Conservation (phyloP, 2,113 vertebrate species). For the Heptranchias perlo region DNA sequence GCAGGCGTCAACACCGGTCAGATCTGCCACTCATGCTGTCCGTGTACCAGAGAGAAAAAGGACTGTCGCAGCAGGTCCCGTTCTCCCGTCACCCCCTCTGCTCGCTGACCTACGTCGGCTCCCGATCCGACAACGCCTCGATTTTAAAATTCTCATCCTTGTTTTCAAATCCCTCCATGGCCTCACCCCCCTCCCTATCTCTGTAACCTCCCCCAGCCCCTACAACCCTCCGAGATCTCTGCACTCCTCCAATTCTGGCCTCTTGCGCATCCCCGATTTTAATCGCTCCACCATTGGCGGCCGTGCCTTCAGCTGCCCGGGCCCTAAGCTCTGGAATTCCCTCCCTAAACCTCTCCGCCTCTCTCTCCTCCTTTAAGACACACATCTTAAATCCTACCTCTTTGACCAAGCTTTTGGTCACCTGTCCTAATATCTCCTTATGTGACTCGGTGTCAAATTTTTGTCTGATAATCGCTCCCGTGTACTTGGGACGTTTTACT, state of each 20-base stretch:
- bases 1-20: neutral
- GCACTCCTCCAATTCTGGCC: neutral
- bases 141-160: neutral
- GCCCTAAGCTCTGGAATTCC: no score
- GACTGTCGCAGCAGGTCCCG: neutral
- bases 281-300: no score
- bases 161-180: neutral
- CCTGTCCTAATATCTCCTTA: no score
- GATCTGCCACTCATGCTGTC: neutral
- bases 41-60: accelerated
- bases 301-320: no score
- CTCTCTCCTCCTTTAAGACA: no score
- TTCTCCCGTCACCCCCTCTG: neutral
- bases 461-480: no score
- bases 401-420: no score
- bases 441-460: no score
- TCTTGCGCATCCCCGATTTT: neutral
- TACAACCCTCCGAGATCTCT: neutral
- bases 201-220: neutral
- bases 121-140: neutral
- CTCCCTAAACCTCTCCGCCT: no score
- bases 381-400: no score
- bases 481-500: no score
- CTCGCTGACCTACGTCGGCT: neutral
- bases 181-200: neutral